Percentiles rank a stretch among this genome's conserved stretches.
Conservation (phyloP, 2,797 vertebrate genomes). For the Momotus momota region DNA sequence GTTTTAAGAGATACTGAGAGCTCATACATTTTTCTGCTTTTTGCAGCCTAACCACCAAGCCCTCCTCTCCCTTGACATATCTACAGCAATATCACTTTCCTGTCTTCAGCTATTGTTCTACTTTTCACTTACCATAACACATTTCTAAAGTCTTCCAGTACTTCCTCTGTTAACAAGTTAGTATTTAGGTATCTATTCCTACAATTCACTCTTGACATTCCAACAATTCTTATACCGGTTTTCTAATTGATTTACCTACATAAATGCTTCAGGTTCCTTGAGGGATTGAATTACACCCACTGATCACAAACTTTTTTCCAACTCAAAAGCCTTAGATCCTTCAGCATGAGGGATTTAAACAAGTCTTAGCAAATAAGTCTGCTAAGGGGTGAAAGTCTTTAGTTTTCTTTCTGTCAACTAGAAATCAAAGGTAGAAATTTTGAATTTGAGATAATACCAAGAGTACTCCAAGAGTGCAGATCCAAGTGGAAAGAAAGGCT, state of each 20-base stretch:
- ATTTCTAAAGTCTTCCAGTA: neutral
- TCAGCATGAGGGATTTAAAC: neutral
- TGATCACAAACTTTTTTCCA: neutral
- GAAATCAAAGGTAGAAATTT: no score
- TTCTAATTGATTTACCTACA: neutral
- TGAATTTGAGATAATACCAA: no score
- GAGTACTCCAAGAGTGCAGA: no score
- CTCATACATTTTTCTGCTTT: neutral
- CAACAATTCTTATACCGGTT: neutral
- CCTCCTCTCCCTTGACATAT: neutral
- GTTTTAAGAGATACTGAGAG: neutral
- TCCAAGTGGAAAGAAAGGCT: neutral
- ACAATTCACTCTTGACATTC: neutral
- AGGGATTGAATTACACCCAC: neutral
- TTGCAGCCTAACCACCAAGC: neutral
- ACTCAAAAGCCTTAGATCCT: neutral
- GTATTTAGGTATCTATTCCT: neutral
- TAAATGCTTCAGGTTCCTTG: neutral
- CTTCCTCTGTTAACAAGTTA: neutral
- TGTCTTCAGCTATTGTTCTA: neutral
- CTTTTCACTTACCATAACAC: neutral
- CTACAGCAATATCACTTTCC: fast-evolving
- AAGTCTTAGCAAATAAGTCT: no score
- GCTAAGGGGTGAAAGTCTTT: no score
- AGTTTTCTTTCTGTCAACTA: no score